Conservation (phyloP, 92 coral and sea anemone species). For the Muricea muricata region DNA sequence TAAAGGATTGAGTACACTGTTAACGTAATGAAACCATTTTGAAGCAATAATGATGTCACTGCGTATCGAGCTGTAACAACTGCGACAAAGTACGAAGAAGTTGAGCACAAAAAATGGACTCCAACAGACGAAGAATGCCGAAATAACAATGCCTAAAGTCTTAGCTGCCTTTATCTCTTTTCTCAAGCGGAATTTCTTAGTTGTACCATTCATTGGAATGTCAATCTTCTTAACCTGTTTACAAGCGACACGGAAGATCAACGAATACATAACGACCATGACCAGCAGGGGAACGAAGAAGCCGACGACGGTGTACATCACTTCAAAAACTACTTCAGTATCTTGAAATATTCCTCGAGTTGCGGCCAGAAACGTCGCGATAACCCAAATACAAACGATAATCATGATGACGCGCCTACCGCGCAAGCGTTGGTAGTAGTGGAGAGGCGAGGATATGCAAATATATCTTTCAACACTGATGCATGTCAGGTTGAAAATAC, state of each 20-base stretch:
- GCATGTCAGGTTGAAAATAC: conserved; percentile 84
- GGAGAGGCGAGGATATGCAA: conserved; percentile 87
- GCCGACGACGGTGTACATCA: conserved; percentile 77
- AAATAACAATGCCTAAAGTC: conserved; percentile 89
- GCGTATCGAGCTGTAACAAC: conserved; percentile 72
- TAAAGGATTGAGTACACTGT: conserved; percentile 93
- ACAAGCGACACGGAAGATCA: conserved; percentile 90
- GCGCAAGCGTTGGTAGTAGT: conserved; percentile 85
- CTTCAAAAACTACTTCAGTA: conserved; percentile 79
- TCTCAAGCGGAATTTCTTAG: conserved; percentile 80
- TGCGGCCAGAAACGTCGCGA: conserved; percentile 77
- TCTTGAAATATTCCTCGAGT: conserved; percentile 64
- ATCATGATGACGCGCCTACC: conserved; percentile 66
- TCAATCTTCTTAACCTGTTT: conserved; percentile 76
- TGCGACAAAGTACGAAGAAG: conserved; percentile 74
- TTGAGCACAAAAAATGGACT: conserved; percentile 93
- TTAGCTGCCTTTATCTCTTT: conserved; percentile 96
- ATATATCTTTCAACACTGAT: conserved; percentile 90
- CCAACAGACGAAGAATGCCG: conserved; percentile 95
- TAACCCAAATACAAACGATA: conserved; percentile 80
- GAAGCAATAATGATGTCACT: conserved; percentile 78
- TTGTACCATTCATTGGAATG: conserved; percentile 87
- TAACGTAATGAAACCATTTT: conserved; percentile 97
- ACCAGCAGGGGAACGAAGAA: conserved; percentile 80
- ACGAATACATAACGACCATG: conserved; percentile 77